phyloP scores from a whole-genome alignment of 2,888 invertebrate species.

The Lapara coniferarum region DNA sequence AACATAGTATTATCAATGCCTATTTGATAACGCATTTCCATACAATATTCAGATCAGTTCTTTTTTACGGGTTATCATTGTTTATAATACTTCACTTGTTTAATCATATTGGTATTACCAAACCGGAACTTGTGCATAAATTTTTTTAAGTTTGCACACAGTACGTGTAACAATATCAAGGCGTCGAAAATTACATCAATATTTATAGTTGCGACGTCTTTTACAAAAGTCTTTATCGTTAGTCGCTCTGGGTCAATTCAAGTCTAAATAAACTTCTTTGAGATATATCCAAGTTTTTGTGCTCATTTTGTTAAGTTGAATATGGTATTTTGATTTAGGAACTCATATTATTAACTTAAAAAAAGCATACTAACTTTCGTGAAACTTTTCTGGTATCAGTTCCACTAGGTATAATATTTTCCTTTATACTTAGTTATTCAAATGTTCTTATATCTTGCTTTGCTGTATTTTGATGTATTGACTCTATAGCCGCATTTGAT shows the following conservation, averaged over 20 bases:
- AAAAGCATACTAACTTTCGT: not conserved
- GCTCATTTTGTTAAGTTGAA: not conserved
- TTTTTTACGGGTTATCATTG: conserved; percentile 35
- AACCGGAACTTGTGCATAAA: conserved; percentile 12
- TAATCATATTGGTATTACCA: not conserved
- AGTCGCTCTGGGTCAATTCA: not conserved
- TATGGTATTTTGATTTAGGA: not conserved
- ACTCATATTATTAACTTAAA: not conserved
- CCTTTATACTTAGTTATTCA: not conserved
- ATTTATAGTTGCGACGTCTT: not conserved
- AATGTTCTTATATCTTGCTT: not conserved
- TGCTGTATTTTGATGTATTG: too few species aligned
- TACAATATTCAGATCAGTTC: conserved; percentile 32
- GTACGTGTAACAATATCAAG: not conserved
- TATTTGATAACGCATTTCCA: conserved; percentile 18
- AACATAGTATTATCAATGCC: conserved; percentile 19
- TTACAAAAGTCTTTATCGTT: not conserved
- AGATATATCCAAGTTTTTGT: not conserved
- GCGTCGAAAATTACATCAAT: conserved; percentile 1
- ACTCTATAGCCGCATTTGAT: not conserved
- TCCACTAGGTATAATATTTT: not conserved
- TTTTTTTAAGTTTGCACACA: not conserved
- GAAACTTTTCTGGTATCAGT: not conserved
- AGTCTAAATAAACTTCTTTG: not conserved
- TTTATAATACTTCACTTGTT: not conserved